Percentiles rank a stretch among this genome's conserved stretches.
Conservation (phyloP, 2,113 vertebrate species). For the Salminus brasiliensis region DNA sequence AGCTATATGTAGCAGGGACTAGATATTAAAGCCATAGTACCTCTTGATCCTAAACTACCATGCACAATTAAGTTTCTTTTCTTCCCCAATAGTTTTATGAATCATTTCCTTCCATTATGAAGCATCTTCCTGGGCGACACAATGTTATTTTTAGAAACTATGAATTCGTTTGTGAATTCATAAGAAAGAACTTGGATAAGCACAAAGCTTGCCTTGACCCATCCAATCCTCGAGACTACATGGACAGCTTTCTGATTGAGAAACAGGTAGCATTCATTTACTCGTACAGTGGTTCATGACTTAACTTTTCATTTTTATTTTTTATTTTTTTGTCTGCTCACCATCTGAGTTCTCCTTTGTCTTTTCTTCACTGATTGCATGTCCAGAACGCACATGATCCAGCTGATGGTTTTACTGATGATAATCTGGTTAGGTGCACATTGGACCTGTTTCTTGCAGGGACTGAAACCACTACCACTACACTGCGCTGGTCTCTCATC, state of each 20-base stretch:
- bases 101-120: constrained; percentile 77
- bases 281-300: neutral
- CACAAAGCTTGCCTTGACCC: constrained; percentile 81
- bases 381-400: constrained; percentile 47
- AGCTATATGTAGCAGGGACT: neutral
- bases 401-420: constrained; percentile 72
- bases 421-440: constrained; percentile 81
- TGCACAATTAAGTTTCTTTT: neutral
- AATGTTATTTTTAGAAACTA: constrained; percentile 70
- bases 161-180: constrained; percentile 59
- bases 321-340: no score
- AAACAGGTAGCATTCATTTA: constrained; percentile 72
- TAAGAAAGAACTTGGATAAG: constrained; percentile 65
- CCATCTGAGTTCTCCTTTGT: neutral
- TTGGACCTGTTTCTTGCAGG: constrained; percentile 91
- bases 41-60: neutral
- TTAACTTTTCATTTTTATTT: neutral
- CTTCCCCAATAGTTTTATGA: constrained; percentile 76
- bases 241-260: constrained; percentile 83
- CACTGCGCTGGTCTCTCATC: constrained; percentile 87
- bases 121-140: constrained; percentile 79
- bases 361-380: neutral
- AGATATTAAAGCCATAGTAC: neutral
- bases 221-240: constrained; percentile 76
- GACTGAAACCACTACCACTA: constrained; percentile 88